Base-by-base conservation (phyloP, 1,140 invertebrate species). In the Drosophila murphyi region DNA sequence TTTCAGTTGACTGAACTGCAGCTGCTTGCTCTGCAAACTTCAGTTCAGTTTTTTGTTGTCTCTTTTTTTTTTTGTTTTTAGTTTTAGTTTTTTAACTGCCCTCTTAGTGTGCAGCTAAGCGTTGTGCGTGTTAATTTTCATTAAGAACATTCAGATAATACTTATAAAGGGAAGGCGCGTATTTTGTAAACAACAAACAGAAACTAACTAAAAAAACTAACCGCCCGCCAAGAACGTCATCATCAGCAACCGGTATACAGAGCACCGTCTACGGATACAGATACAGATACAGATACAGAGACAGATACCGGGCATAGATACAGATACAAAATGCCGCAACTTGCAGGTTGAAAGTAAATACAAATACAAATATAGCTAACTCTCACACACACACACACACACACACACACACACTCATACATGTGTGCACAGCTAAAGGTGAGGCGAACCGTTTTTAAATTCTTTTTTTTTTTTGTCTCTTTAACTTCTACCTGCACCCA, bases 101-200 rank as follows among this genome's bases (percentile, higher is more conserved):
- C 45, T 54, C 32, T 31, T 10, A 28, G 20, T 37, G 57, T 37
- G 37, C 43, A 39, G 39, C 62, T 59, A 61, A 48, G 50, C 67
- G 35, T 56, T 60, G 35, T 35, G 35, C 57, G 61, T 63, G 72
- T 61, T 70, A 50, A 72, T 80, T 80, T 81, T 80, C 77, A 80
- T 76, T 80, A 70, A 39, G 69, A 65, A 51, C 59, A 51, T 43
- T 29, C 8, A 45, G 31, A 78, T 69, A 70, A 57, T 43, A 52
- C 45, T 60, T 12, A 69, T 41, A 61, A 51, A 52, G 59, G 52
- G 73, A 80, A 77, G 77, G 41, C 64, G 82, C 77, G 81, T 77
- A 70, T 77, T 85, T 85, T 78, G 82, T 80, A 85, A 85, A 86
- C 81, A 85, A 86, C 82, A 88, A 88, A 88, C 76, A 54, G 73